Conservation (phyloP, 2,797 vertebrate species). For the Pelochelys cantorii region DNA sequence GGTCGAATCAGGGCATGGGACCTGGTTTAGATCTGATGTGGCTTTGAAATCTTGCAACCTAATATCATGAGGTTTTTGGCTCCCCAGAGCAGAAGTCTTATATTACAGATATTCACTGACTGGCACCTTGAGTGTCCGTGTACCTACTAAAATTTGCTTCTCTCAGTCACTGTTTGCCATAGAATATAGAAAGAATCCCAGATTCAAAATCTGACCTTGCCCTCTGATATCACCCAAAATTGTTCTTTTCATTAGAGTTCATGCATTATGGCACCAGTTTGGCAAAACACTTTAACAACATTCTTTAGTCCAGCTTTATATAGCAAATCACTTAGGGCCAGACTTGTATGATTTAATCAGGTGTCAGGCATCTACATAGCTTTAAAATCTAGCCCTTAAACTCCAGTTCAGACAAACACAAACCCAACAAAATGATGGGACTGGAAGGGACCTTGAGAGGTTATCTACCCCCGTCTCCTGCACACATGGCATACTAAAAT, state of each 20-base stretch:
- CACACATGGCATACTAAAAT: not conserved
- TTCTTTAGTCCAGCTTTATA: not conserved
- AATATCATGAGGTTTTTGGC: slow-evolving; percentile 4
- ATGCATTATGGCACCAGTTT: not conserved
- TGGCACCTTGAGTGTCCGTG: not conserved
- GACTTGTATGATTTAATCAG: not conserved
- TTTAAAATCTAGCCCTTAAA: not conserved
- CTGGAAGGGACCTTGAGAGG: too few species aligned
- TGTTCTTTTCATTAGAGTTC: not conserved
- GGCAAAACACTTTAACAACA: not conserved
- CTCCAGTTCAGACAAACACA: not conserved
- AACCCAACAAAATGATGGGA: too few species aligned
- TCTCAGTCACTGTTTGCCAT: not conserved
- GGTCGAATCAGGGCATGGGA: slow-evolving; percentile 18
- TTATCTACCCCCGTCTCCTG: too few species aligned
- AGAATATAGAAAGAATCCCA: not conserved
- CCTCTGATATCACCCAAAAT: rapidly evolving
- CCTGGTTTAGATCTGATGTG: not conserved
- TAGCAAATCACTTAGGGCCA: not conserved
- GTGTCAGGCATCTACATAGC: not conserved
- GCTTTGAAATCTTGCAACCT: slow-evolving; percentile 6
- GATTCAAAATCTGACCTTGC: not conserved
- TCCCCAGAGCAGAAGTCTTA: not conserved
- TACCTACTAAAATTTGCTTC: not conserved
- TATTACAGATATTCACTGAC: not conserved